Percentiles rank a stretch among this genome's conserved stretches.
Evolutionary conservation across 2,113 vertebrate genomes (phyloP).

Genomic region (Spea bombifrons): DNA sequence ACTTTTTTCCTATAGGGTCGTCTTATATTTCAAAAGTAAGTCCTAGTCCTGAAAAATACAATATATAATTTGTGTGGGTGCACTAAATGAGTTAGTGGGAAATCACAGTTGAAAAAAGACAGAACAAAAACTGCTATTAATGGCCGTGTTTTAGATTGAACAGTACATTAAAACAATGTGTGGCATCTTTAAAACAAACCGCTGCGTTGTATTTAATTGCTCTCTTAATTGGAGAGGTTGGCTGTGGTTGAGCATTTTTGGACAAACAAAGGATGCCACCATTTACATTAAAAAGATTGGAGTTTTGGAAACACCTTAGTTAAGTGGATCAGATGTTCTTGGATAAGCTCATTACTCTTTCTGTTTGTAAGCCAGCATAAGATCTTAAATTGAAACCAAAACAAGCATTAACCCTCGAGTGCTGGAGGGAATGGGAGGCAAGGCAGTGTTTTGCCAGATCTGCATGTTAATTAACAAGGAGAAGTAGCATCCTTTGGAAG

Average conservation of each 20-base stretch:
- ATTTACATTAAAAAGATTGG: conserved; percentile 28
- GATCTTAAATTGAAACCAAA: conserved; percentile 27
- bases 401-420: conserved; percentile 24
- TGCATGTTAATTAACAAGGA: background rate
- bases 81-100: too few species aligned
- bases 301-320: conserved; percentile 24
- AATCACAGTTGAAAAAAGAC: too few species aligned
- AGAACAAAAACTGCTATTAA: too few species aligned
- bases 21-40: too few species aligned
- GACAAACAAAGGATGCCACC: background rate
- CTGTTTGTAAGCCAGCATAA: conserved; percentile 18
- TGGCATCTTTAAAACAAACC: background rate
- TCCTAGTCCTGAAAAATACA: too few species aligned
- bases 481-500: background rate
- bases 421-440: background rate
- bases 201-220: background rate
- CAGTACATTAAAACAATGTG: too few species aligned
- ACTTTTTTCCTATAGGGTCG: too few species aligned
- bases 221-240: conserved; percentile 12
- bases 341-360: conserved; percentile 28
- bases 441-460: background rate
- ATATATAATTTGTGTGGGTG: too few species aligned
- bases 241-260: background rate
- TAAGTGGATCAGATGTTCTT: conserved; percentile 22
- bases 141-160: too few species aligned